phyloP scores from a whole-genome alignment of 2,113 vertebrate species.

The Octodon degus region DNA sequence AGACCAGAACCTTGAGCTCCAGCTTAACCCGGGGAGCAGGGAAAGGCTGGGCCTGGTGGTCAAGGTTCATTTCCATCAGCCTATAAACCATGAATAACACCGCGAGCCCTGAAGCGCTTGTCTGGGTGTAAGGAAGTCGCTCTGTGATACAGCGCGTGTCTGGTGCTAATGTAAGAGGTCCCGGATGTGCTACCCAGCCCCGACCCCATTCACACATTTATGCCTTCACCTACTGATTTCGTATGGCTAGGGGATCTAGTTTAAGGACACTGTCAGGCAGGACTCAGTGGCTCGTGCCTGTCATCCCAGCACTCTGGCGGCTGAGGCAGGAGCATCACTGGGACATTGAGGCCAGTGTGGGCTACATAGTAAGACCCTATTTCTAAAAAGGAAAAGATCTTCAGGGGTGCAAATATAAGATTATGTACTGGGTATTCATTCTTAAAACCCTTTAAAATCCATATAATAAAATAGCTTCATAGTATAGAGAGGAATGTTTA shows the following conservation, averaged over 20 bases:
- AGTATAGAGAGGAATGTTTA: background rate
- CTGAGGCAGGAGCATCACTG: too few species aligned
- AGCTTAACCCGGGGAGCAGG: background rate
- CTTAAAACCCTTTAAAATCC: background rate
- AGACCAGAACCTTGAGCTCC: background rate
- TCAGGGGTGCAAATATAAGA: background rate
- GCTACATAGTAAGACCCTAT: background rate
- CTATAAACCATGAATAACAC: background rate
- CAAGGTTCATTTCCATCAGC: background rate
- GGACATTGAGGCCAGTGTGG: too few species aligned
- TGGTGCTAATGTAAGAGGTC: background rate
- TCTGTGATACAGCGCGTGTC: accelerated
- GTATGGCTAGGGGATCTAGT: background rate
- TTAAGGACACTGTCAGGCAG: background rate
- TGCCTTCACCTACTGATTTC: background rate
- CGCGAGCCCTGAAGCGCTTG: background rate
- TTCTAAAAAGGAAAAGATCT: background rate
- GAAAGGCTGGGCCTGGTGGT: background rate
- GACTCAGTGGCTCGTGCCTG: background rate
- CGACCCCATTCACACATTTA: background rate
- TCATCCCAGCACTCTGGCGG: background rate
- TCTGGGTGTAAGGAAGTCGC: background rate
- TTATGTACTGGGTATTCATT: background rate
- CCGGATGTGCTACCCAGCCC: background rate
- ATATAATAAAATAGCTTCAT: background rate